These are phyloP conservation scores for Oreochromis niloticus DNA, from an alignment of 2,113 vertebrate genomes.

Conservation along the genomic window DNA sequence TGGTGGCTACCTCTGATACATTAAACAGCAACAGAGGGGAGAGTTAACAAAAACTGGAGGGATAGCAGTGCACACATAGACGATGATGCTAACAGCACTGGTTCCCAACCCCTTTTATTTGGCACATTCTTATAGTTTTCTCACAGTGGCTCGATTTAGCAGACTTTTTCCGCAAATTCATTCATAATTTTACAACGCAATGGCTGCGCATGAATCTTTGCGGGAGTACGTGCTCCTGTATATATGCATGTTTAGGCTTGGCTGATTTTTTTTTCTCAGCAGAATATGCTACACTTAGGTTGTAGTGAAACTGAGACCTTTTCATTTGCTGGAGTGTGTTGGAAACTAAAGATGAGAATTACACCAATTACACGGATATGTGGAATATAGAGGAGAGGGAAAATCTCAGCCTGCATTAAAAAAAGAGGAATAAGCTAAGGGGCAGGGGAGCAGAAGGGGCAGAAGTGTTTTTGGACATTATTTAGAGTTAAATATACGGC, in stretches of 20 bases:
- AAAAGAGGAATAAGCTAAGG: background rate
- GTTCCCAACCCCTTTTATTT: background rate
- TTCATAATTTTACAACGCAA: background rate
- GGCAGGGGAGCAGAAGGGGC: background rate
- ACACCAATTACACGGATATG: background rate
- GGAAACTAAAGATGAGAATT: background rate
- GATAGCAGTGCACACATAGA: background rate
- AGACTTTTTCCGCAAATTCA: background rate
- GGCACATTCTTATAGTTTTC: background rate
- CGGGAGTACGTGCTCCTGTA: background rate
- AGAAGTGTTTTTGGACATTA: conserved; percentile 18
- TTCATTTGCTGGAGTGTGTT: background rate
- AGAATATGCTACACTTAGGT: background rate
- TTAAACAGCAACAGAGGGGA: background rate
- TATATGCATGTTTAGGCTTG: background rate
- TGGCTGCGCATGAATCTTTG: background rate
- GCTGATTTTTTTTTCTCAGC: background rate
- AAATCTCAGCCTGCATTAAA: background rate
- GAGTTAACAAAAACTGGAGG: background rate
- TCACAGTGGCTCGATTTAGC: background rate
- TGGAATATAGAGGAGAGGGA: background rate
- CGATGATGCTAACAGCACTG: background rate
- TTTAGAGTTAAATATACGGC: conserved; percentile 9
- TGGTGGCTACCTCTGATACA: conserved; percentile 2
- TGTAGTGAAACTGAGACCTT: background rate